These are phyloP conservation scores for Anseranas semipalmata DNA, from an alignment of 2,113 vertebrate species.

Conservation along the genomic window DNA sequence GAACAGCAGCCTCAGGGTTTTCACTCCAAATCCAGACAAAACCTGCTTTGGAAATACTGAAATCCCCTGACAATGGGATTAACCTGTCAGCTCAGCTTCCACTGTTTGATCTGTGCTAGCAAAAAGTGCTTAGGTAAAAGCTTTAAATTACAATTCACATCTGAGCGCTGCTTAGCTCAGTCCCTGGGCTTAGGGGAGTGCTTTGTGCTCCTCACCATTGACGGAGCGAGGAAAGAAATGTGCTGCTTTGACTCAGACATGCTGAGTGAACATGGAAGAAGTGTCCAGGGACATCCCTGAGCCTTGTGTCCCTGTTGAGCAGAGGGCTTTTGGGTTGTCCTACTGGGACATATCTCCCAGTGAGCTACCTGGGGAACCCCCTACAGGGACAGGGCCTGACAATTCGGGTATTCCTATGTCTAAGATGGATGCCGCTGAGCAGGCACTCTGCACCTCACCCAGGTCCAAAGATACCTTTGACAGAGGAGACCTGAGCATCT, in stretches of 20 bases:
- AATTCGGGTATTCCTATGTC: background rate
- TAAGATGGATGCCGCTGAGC: background rate
- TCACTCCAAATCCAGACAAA: slow-evolving; percentile 3
- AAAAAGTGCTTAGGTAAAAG: slow-evolving; percentile 5
- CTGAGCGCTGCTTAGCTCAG: background rate
- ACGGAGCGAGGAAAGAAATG: background rate
- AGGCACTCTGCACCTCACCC: background rate
- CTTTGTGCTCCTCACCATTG: fast-evolving
- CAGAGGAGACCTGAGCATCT: background rate
- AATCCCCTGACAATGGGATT: slow-evolving; percentile 20
- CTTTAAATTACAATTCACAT: background rate
- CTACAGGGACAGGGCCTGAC: background rate
- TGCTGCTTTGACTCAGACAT: background rate
- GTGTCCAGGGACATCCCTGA: background rate
- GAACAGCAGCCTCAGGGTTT: background rate
- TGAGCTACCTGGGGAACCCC: background rate
- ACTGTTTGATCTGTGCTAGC: background rate
- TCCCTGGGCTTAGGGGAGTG: background rate
- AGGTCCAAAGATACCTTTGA: background rate
- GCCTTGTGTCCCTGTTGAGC: background rate
- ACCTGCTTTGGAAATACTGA: background rate
- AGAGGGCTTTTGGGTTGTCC: background rate
- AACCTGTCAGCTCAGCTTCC: slow-evolving; percentile 13
- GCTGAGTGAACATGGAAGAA: background rate
- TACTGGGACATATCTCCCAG: background rate